Percentiles rank a stretch among this genome's conserved stretches.
phyloP scores from a whole-genome alignment of 2,888 invertebrate species.

The Drosophila aldrichi region DNA sequence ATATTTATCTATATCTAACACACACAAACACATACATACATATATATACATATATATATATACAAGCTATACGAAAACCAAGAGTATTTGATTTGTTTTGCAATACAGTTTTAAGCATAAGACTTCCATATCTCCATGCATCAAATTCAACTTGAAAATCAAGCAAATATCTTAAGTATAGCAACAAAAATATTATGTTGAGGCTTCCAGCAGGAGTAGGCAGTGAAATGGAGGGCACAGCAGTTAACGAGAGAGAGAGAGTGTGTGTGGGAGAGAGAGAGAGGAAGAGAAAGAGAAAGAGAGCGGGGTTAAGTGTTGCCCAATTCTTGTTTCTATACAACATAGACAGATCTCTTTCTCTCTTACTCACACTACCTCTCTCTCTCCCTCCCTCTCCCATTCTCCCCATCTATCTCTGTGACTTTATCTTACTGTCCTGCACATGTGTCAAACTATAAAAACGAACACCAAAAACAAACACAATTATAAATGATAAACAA shows the following conservation, averaged over 20 bases:
- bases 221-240: constrained; percentile 31
- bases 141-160: constrained; percentile 24
- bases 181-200: constrained; percentile 60
- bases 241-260: constrained; percentile 22
- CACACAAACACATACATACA: constrained; percentile 10
- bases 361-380: constrained; percentile 3
- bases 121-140: constrained; percentile 67
- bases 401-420: constrained; percentile 6
- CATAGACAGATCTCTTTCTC: constrained; percentile 6
- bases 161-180: constrained; percentile 37
- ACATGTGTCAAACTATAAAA: constrained; percentile 41
- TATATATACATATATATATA: constrained; percentile 17
- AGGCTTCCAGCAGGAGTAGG: constrained; percentile 62
- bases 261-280: not conserved
- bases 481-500: constrained; percentile 37
- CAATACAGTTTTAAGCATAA: constrained; percentile 64
- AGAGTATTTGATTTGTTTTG: constrained; percentile 61
- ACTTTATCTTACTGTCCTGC: constrained; percentile 39
- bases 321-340: constrained; percentile 24
- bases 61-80: constrained; percentile 38
- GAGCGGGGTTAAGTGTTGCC: not conserved
- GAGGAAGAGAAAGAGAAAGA: not conserved
- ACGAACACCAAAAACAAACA: constrained; percentile 29
- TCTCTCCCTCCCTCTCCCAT: constrained; percentile 5
- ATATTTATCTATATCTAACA: constrained; percentile 53